Percentiles rank a stretch among this genome's conserved stretches.
Conservation (phyloP, 2,797 vertebrate species). For the Anableps anableps region DNA sequence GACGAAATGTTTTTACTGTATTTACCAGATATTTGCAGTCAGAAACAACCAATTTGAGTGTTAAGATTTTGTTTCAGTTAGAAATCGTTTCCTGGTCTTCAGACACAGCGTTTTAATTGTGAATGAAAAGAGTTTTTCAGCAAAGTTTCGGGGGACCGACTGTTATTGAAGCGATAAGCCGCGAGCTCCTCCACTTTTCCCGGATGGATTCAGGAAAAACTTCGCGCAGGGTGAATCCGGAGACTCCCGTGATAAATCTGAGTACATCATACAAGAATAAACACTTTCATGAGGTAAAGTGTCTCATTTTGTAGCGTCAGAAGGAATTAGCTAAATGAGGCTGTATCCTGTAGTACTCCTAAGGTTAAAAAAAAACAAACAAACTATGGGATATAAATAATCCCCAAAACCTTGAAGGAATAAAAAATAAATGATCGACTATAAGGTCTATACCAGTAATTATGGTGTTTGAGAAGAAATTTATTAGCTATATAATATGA, state of each 20-base stretch:
- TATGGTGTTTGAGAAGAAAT: background rate
- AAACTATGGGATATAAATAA: background rate
- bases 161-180: background rate
- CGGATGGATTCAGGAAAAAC: slow-evolving; percentile 63
- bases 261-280: slow-evolving; percentile 31
- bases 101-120: background rate
- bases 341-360: background rate
- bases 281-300: slow-evolving; percentile 52
- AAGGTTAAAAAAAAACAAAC: background rate
- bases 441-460: background rate
- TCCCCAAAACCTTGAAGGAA: background rate
- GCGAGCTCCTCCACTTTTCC: background rate
- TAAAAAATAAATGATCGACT: background rate
- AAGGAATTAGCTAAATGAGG: background rate
- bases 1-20: background rate
- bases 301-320: background rate
- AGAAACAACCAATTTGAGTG: rapidly evolving
- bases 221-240: slow-evolving; percentile 43
- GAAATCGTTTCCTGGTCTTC: background rate
- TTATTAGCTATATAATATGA: background rate
- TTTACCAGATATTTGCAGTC: background rate
- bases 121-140: background rate
- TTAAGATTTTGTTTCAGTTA: background rate
- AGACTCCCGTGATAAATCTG: slow-evolving; percentile 39
- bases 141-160: background rate